phyloP scores from a whole-genome alignment of 2,888 invertebrate genomes.

The Eupeodes luniger region DNA sequence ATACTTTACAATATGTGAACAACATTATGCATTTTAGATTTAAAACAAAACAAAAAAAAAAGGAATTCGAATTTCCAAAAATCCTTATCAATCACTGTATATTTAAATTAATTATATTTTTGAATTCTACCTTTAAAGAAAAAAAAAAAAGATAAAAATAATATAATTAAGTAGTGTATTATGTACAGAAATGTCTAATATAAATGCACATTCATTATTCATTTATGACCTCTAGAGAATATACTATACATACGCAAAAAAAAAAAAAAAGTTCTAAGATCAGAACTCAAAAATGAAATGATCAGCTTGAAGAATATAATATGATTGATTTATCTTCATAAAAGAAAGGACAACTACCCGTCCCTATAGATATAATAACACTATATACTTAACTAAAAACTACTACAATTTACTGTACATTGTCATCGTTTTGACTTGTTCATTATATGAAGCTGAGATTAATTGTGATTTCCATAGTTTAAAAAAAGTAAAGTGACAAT shows the following conservation, averaged over 20 bases:
- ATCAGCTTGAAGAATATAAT: background rate
- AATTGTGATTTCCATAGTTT: no score
- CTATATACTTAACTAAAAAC: background rate
- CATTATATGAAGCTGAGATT: no score
- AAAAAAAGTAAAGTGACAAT: no score
- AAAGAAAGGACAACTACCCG: background rate
- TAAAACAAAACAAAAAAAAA: background rate
- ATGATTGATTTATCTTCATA: background rate
- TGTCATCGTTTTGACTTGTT: no score
- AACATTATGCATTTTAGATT: slow-evolving; percentile 32
- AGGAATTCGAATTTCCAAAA: slow-evolving; percentile 31
- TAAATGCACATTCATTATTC: background rate
- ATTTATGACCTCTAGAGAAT: background rate
- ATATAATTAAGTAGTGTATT: background rate
- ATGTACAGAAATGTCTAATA: background rate
- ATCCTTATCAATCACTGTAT: slow-evolving; percentile 29
- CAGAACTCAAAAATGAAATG: background rate
- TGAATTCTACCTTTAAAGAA: background rate
- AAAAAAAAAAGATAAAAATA: background rate
- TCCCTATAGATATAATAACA: background rate
- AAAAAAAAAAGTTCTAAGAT: background rate
- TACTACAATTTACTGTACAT: background rate
- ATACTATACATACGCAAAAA: background rate
- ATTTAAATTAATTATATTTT: slow-evolving; percentile 3
- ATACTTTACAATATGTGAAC: slow-evolving; percentile 37